These are phyloP conservation scores for Micrastur ruficollis DNA, from an alignment of 2,797 vertebrate genomes.

Conservation along the genomic window DNA sequence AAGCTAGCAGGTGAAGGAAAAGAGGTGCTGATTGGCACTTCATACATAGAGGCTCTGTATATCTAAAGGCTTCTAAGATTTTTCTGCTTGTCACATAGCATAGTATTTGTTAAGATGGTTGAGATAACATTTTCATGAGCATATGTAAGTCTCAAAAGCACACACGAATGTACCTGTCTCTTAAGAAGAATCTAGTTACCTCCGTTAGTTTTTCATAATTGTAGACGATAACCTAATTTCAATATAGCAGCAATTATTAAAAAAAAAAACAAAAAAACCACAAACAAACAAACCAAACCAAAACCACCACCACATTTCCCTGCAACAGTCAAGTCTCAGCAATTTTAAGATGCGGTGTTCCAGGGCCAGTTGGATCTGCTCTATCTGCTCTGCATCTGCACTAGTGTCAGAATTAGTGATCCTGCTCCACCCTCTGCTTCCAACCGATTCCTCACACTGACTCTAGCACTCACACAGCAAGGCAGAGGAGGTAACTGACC, in stretches of 20 bases:
- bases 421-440: background rate
- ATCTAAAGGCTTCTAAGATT: background rate
- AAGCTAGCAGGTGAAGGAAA: background rate
- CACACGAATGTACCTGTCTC: background rate
- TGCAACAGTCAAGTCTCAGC: background rate
- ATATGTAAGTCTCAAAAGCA: background rate
- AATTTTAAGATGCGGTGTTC: background rate
- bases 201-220: background rate
- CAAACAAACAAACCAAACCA: background rate
- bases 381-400: background rate
- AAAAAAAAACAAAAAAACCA: background rate
- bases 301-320: background rate
- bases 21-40: background rate
- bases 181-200: background rate
- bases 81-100: background rate
- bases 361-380: background rate
- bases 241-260: background rate
- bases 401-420: background rate
- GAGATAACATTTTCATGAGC: background rate
- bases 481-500: background rate
- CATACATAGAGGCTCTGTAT: rapidly evolving
- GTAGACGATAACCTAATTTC: background rate
- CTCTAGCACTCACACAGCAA: background rate
- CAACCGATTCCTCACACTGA: background rate
- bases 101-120: background rate